These are phyloP conservation scores for Austrolebias charrua DNA, from an alignment of 2,797 vertebrate species.

Conservation along the genomic window DNA sequence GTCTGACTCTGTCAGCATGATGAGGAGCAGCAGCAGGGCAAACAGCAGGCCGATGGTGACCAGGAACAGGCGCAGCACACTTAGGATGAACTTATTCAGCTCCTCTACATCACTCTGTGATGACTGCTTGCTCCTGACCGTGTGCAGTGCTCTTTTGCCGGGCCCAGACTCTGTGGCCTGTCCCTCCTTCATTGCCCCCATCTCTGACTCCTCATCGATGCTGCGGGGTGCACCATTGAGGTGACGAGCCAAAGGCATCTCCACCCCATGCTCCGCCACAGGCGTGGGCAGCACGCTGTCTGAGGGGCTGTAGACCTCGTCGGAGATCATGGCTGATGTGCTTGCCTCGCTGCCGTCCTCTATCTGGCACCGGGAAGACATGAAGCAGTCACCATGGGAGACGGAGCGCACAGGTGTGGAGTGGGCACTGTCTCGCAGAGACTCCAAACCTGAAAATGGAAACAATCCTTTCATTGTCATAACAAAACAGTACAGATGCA, in stretches of 20 bases:
- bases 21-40: conserved; percentile 93
- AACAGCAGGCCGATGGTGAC: conserved; percentile 94
- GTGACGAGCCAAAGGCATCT: conserved; percentile 83
- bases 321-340: conserved; percentile 83
- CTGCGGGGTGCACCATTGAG: conserved; percentile 87
- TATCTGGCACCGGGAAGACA: conserved; percentile 72
- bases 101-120: conserved; percentile 86
- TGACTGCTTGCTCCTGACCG: conserved; percentile 83
- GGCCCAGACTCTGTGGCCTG: conserved; percentile 43
- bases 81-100: conserved; percentile 93
- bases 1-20: conserved; percentile 96
- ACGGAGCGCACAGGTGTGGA: conserved; percentile 91
- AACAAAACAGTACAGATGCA: neutral
- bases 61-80: conserved; percentile 91
- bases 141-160: conserved; percentile 80
- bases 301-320: conserved; percentile 91
- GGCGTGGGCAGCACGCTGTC: conserved; percentile 94
- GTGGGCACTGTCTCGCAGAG: conserved; percentile 92
- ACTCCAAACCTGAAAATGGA: conserved; percentile 86
- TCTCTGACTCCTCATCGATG: conserved; percentile 84
- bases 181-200: conserved; percentile 63
- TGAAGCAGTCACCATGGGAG: conserved; percentile 85
- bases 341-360: conserved; percentile 83
- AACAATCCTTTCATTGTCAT: neutral
- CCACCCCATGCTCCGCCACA: conserved; percentile 86